phyloP scores from a whole-genome alignment of 2,113 vertebrate genomes.

The Perca fluviatilis region DNA sequence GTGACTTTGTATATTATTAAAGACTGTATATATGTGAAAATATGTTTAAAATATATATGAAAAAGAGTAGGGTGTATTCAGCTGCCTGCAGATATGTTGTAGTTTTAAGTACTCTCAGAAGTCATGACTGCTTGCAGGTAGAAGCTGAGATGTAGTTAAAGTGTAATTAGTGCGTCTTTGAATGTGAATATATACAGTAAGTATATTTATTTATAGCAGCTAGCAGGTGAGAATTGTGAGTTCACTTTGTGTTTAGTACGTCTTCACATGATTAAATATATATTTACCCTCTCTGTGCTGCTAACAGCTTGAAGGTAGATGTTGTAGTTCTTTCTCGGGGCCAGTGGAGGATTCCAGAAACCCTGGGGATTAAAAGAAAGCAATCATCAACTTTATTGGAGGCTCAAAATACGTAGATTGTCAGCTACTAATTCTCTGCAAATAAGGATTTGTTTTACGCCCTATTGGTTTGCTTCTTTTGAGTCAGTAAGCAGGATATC shows the following conservation, averaged over 20 bases:
- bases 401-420: not conserved
- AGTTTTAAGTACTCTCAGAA: not conserved
- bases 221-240: not conserved
- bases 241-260: conserved; percentile 7
- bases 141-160: not conserved
- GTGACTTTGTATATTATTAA: not conserved
- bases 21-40: not conserved
- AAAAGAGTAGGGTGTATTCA: not conserved
- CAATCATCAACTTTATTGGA: not conserved
- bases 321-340: conserved; percentile 98
- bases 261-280: conserved; percentile 5
- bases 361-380: conserved; percentile 77
- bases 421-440: not conserved
- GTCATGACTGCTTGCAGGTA: not conserved
- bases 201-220: conserved; percentile 16
- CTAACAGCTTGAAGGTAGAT: conserved; percentile 99
- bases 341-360: conserved; percentile 96
- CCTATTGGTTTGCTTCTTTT: not conserved
- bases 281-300: conserved; percentile 94
- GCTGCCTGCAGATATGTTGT: not conserved
- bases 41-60: too few relatives aligned
- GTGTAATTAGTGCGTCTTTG: conserved; percentile 1
- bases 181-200: not conserved
- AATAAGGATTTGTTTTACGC: not conserved
- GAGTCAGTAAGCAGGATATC: not conserved